These are phyloP conservation scores for Myrmophylax atrothorax DNA, from an alignment of 2,113 vertebrate species.

Conservation along the genomic window DNA sequence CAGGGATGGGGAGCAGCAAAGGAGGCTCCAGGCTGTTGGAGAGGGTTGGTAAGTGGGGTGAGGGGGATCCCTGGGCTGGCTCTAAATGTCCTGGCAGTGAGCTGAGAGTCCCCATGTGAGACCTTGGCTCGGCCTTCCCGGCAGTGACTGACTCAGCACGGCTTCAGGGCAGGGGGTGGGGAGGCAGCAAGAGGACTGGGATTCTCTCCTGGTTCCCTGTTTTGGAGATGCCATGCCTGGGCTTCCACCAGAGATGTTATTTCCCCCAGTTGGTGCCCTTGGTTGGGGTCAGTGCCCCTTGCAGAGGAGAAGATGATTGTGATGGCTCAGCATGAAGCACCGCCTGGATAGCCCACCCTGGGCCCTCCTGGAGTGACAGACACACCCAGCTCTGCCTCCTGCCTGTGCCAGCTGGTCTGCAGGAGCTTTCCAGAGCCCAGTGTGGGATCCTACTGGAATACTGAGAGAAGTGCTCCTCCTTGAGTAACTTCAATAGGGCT, in stretches of 20 bases:
- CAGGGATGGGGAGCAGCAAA: neutral
- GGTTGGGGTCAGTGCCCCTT: neutral
- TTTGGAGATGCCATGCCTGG: neutral
- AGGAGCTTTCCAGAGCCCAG: neutral
- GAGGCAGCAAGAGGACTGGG: neutral
- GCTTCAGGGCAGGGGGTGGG: neutral
- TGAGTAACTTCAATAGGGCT: rapidly evolving
- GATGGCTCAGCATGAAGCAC: neutral
- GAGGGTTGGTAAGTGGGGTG: neutral
- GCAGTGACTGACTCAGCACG: neutral
- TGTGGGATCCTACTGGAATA: neutral
- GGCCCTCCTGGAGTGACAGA: neutral
- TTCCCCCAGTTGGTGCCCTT: neutral
- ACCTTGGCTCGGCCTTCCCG: neutral
- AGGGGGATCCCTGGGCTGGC: neutral
- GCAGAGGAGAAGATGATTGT: neutral
- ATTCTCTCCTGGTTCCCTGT: neutral
- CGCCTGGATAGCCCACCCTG: rapidly evolving
- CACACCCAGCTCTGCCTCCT: neutral
- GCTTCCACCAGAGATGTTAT: neutral
- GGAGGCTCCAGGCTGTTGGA: neutral
- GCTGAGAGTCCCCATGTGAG: neutral
- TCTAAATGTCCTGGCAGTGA: neutral
- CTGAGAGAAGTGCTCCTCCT: neutral
- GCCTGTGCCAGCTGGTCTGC: neutral